These are phyloP conservation scores for Pelodytes ibericus DNA, from an alignment of 2,797 vertebrate genomes.

Conservation along the genomic window DNA sequence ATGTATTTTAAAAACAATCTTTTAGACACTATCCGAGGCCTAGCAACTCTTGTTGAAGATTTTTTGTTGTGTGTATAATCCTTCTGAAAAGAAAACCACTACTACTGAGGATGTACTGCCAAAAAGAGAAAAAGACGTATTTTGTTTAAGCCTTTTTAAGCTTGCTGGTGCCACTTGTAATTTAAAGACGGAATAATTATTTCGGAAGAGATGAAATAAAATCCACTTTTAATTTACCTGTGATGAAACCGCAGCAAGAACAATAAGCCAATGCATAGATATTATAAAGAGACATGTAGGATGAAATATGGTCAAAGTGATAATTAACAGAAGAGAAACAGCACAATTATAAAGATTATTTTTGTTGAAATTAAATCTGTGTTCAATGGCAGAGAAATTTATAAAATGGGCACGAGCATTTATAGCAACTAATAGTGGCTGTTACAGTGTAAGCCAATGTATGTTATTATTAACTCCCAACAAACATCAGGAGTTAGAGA, in stretches of 20 bases:
- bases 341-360: too few species aligned
- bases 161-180: constrained; percentile 50
- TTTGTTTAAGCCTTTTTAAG: constrained; percentile 50
- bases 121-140: constrained; percentile 48
- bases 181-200: constrained; percentile 31
- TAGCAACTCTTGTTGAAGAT: background rate
- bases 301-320: too few species aligned
- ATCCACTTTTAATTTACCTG: constrained; percentile 31
- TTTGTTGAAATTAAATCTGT: too few species aligned
- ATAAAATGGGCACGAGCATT: too few species aligned
- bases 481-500: too few species aligned
- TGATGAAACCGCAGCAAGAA: background rate
- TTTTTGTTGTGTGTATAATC: constrained; percentile 32
- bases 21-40: constrained; percentile 38
- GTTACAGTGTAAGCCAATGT: too few species aligned
- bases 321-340: too few species aligned
- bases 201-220: constrained; percentile 23
- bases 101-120: constrained; percentile 26
- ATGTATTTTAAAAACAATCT: constrained; percentile 38
- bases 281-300: background rate
- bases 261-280: background rate
- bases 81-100: constrained; percentile 37
- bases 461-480: too few species aligned
- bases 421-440: too few species aligned
- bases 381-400: too few species aligned